Conservation (phyloP, 2,888 invertebrate genomes). For the Drosophila dives region DNA sequence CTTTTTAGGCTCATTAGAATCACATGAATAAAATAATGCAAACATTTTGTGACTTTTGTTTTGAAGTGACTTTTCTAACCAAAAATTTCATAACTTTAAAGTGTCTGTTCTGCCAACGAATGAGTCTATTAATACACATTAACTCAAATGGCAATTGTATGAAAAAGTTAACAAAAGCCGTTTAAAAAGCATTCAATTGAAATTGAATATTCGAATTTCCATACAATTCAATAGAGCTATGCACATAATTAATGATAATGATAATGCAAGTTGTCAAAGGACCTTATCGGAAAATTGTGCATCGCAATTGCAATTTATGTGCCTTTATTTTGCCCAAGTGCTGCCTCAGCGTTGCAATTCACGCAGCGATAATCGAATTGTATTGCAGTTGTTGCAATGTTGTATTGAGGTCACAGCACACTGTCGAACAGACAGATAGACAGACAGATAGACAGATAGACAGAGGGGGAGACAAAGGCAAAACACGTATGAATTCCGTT, state of each 20-base stretch:
- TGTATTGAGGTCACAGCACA: conserved; percentile 42
- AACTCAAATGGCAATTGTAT: not conserved
- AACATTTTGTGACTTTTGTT: not conserved
- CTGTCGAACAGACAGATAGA: not conserved
- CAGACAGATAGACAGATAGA: not conserved
- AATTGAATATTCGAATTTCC: conserved; percentile 1
- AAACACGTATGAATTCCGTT: conserved; percentile 24
- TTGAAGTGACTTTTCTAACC: not conserved
- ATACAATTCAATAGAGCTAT: not conserved
- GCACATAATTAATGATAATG: conserved; percentile 1
- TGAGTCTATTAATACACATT: not conserved
- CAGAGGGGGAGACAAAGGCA: not conserved
- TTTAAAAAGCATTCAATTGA: not conserved
- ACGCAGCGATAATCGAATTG: conserved; percentile 50
- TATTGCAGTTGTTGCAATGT: conserved; percentile 26
- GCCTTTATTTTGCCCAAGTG: conserved; percentile 26
- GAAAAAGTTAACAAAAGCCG: not conserved
- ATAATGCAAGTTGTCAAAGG: not conserved
- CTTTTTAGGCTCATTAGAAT: not conserved
- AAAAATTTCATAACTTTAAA: not conserved
- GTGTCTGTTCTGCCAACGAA: not conserved
- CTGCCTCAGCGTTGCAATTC: conserved; percentile 35
- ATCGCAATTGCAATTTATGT: conserved; percentile 22
- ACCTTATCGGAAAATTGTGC: conserved; percentile 8
- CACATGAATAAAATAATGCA: too few species aligned